Percentiles rank a stretch among this genome's conserved stretches.
Evolutionary conservation across 2,113 vertebrate species (phyloP).

Genomic region (Psittacus erithacus): DNA sequence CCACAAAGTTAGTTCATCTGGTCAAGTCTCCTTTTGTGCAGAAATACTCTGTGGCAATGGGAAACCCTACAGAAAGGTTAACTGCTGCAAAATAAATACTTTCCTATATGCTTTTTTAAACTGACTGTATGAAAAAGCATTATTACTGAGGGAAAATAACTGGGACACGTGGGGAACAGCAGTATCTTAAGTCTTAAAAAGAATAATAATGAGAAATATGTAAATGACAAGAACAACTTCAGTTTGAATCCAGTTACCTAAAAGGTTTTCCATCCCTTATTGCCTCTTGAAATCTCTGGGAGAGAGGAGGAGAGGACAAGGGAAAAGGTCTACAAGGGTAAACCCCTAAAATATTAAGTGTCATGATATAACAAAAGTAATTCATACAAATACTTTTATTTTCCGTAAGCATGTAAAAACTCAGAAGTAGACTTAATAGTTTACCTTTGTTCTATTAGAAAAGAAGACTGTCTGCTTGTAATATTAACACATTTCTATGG

Average conservation of each 20-base stretch:
- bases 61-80: constrained; percentile 16
- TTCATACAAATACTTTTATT: constrained; percentile 41
- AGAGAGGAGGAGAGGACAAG: background rate
- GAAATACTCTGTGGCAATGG: constrained; percentile 58
- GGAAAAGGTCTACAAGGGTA: background rate
- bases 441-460: constrained; percentile 67
- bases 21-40: constrained; percentile 61
- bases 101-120: constrained; percentile 27
- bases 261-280: constrained; percentile 35
- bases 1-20: constrained; percentile 54
- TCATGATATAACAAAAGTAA: constrained; percentile 33
- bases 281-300: constrained; percentile 8
- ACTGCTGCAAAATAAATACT: constrained; percentile 1
- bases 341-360: background rate
- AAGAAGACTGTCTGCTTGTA: constrained; percentile 77
- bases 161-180: background rate
- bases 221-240: background rate
- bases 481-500: constrained; percentile 62
- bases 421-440: constrained; percentile 54
- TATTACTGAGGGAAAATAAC: background rate
- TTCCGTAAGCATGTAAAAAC: constrained; percentile 65
- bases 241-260: background rate
- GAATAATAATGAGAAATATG: background rate
- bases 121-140: constrained; percentile 6
- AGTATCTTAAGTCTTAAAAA: background rate